A percentile compares a stretch with the other conserved stretches of the same genome.
Evolutionary conservation across 1,140 invertebrate species (phyloP).

Genomic region (Neomicropteryx cornuta): DNA sequence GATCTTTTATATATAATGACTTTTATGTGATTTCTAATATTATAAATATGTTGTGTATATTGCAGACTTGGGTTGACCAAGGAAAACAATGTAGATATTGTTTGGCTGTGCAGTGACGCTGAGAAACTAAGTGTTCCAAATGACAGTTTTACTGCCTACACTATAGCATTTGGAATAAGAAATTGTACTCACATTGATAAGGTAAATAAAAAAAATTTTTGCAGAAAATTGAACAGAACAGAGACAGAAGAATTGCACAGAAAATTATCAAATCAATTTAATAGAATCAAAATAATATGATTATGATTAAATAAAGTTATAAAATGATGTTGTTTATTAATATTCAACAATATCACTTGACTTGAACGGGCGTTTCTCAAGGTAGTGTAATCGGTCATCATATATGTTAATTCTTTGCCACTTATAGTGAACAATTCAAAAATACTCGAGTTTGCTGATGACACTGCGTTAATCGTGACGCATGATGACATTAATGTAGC

Average conservation of each 20-base stretch:
- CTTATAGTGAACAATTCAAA: no score
- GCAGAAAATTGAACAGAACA: neutral
- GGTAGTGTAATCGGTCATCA: no score
- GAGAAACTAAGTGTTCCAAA: constrained; percentile 74
- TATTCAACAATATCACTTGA: no score
- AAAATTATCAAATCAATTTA: constrained; percentile 5
- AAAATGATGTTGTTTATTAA: neutral
- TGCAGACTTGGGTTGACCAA: constrained; percentile 34
- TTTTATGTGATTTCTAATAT: no score
- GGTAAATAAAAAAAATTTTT: constrained; percentile 44
- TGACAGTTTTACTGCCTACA: constrained; percentile 84
- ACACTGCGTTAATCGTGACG: no score
- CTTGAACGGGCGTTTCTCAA: no score
- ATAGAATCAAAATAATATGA: neutral
- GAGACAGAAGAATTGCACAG: neutral
- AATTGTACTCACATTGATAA: constrained; percentile 93
- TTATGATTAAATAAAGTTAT: constrained; percentile 1
- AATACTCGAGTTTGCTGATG: no score
- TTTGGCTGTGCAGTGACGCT: constrained; percentile 84
- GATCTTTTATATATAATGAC: no score
- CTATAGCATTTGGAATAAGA: constrained; percentile 95
- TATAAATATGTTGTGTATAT: no score
- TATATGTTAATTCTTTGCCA: no score
- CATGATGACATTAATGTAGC: no score
- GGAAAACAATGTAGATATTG: constrained; percentile 39